Base-by-base conservation (phyloP, 2,113 vertebrate genomes). In the Lota lota region DNA sequence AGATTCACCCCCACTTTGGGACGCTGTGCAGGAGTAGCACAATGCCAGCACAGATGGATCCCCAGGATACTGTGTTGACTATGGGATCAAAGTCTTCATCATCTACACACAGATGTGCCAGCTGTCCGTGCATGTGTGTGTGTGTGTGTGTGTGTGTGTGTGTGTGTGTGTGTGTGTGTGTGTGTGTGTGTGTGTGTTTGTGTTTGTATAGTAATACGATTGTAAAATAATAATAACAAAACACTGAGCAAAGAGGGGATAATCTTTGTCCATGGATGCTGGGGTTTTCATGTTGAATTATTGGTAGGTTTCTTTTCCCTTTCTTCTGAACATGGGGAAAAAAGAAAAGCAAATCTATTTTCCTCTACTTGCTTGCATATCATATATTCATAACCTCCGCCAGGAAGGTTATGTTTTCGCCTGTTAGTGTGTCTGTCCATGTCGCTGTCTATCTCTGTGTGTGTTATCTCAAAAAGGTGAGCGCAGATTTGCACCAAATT, bases 31-130 rank as follows among this genome's bases (percentile, higher is more conserved):
- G 67, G 73, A 75, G 69, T 68, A 72, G 69, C 77, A 65, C 74
- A 73, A 77, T 79, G 80, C 69, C 75, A 71, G 72, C 53, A 83
- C 81, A 83, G 81, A 85, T 79, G 83, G 77, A 82, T 79, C 68
- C 73, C 74, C 83, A 79, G 69, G 79, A 81, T 73, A 77, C 28
- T 21, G 66, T 74, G 63, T 77, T 83, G 67, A 79, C 72, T 75
- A 75, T 77, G 75, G 66, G 80, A 81, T 77, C 69, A 85, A 81
- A 83, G 83, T 64, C 36, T 51, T 1, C n/a, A 14, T 21, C n/a
- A 17, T 53, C 16, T 60, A 47, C 11, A 47, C 56, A 20, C 7
- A n/a, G 2, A 5, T n/a, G 56, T 20, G 56, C 18, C 6, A 2
- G 2, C 22, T 1, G 18, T 40, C 18, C 5, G 18, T 57, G 1